phyloP scores from a whole-genome alignment of 2,888 invertebrate genomes.

The Cepaea hortensis region DNA sequence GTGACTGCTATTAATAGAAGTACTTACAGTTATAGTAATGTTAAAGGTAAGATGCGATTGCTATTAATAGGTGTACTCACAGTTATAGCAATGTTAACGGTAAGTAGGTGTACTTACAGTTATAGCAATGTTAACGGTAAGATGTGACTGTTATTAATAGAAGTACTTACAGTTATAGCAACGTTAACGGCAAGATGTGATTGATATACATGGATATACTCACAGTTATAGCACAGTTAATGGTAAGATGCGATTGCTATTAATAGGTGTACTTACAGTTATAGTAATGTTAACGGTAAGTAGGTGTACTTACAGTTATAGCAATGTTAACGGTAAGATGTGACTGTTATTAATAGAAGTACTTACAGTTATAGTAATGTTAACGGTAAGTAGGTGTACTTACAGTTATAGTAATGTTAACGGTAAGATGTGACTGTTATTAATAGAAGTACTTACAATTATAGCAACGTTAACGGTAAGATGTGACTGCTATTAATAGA shows the following conservation, averaged over 20 bases:
- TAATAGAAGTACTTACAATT: not conserved
- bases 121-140: not conserved
- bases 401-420: not conserved
- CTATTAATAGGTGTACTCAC: not conserved
- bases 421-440: too few relatives aligned
- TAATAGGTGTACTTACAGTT: too few relatives aligned
- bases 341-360: not conserved
- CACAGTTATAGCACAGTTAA: not conserved
- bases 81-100: not conserved
- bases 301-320: not conserved
- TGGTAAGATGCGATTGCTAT: too few relatives aligned
- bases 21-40: not conserved
- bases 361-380: not conserved
- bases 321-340: too few relatives aligned
- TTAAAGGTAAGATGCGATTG: not conserved
- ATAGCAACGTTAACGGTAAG: not conserved
- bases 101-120: not conserved
- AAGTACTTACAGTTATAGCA: not conserved
- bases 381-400: not conserved
- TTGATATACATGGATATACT: not conserved
- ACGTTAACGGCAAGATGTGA: not conserved
- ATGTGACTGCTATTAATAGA: not conserved
- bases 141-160: too few relatives aligned
- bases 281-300: slow-evolving; percentile 11
- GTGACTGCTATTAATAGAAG: too few relatives aligned